Evolutionary conservation across 2,888 invertebrate species (phyloP).

Genomic region (Pollenia amentaria): DNA sequence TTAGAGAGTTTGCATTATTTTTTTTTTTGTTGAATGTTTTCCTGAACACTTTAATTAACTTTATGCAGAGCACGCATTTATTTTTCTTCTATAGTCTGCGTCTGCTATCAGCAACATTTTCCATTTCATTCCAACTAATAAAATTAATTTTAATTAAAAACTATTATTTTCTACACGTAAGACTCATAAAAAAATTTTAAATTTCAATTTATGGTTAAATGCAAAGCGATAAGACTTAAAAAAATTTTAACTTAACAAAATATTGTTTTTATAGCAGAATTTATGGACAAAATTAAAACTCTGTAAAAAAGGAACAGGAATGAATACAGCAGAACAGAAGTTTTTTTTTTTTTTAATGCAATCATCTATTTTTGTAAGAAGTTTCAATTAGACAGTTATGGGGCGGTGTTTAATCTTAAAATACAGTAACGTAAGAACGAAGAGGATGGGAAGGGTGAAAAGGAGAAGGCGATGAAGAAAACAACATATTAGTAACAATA

Average conservation of each 20-base stretch:
- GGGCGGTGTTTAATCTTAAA: conserved; percentile 10
- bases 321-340: neutral
- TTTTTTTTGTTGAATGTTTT: too few species aligned
- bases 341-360: neutral
- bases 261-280: conserved; percentile 29
- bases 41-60: too few species aligned
- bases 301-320: too few species aligned
- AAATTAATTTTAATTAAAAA: conserved; percentile 62
- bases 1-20: too few species aligned
- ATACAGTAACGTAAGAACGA: neutral
- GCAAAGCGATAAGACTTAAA: conserved; percentile 45
- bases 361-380: conserved; percentile 50
- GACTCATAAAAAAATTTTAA: conserved; percentile 55
- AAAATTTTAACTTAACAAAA: neutral
- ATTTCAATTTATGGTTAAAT: conserved; percentile 53
- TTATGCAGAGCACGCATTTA: neutral
- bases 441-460: neutral
- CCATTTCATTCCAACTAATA: conserved; percentile 10
- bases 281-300: neutral
- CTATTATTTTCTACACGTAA: conserved; percentile 54
- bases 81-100: neutral
- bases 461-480: neutral
- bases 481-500: conserved; percentile 57
- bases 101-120: conserved; percentile 44
- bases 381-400: conserved; percentile 56